Percentiles rank a stretch among this genome's conserved stretches.
phyloP scores from a whole-genome alignment of 2,888 invertebrate species.

The Pachydiplax longipennis region DNA sequence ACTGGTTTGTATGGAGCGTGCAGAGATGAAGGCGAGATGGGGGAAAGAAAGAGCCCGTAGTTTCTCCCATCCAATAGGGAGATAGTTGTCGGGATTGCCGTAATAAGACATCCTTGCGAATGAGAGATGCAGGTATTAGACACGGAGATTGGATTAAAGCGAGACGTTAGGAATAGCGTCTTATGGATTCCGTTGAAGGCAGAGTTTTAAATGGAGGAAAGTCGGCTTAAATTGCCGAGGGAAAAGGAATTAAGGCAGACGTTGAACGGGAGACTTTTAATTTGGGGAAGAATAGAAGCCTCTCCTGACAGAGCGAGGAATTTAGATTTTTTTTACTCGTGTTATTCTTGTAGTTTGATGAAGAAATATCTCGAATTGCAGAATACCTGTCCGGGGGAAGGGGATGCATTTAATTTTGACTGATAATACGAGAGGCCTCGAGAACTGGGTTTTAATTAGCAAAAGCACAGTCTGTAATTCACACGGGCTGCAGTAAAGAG shows the following conservation, averaged over 20 bases:
- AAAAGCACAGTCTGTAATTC: no score
- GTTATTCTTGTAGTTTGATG: no score
- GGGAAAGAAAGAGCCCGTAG: not conserved
- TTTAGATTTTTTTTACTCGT: no score
- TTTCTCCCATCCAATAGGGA: not conserved
- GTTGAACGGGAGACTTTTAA: not conserved
- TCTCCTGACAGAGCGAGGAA: no score
- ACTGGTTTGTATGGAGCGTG: no score
- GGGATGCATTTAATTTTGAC: no score
- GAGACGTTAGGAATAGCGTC: not conserved
- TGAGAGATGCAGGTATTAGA: constrained; percentile 41
- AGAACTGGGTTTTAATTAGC: no score
- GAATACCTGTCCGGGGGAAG: no score
- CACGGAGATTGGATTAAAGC: constrained; percentile 27
- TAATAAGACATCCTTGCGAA: constrained; percentile 23
- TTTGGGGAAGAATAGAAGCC: not conserved
- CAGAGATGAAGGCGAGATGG: not conserved
- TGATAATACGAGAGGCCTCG: no score
- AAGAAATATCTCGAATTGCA: no score
- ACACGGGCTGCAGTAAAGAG: no score
- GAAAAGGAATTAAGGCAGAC: constrained; percentile 7
- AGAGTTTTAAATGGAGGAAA: not conserved
- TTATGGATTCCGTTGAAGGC: not conserved
- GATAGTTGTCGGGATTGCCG: constrained; percentile 5
- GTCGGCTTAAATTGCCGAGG: constrained; percentile 9